Percentiles rank a stretch among this genome's conserved stretches.
Evolutionary conservation across 53 echinoderm and acorn worm species (phyloP).

Genomic region (Echinometra lucunter): DNA sequence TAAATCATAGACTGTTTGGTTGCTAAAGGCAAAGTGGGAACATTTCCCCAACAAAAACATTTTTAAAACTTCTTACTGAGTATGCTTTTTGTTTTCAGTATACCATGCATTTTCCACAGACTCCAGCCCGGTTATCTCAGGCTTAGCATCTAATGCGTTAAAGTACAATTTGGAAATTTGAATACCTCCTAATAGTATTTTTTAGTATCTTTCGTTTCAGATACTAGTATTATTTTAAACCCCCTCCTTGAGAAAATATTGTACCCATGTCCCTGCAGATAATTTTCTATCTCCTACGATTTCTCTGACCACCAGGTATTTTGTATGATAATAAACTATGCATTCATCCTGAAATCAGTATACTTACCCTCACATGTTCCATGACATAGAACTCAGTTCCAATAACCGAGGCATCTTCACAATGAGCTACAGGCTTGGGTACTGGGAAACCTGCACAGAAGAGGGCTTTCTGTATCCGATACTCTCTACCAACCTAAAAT

Average conservation of each 20-base stretch:
- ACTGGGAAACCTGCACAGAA: conserved; percentile 85
- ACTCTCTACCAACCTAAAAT: conserved; percentile 87
- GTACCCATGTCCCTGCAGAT: neutral
- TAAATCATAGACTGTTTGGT: neutral
- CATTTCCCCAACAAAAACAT: too few relatives aligned
- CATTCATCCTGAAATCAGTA: too few relatives aligned
- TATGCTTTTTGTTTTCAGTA: too few relatives aligned
- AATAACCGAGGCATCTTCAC: conserved; percentile 84
- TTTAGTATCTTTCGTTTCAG: too few relatives aligned
- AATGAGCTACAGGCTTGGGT: conserved; percentile 81
- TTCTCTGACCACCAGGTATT: neutral
- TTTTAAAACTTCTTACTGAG: too few relatives aligned
- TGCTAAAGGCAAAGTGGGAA: neutral
- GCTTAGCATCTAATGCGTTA: too few relatives aligned
- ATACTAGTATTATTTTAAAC: too few relatives aligned
- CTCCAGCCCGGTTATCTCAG: too few relatives aligned
- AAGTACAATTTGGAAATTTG: too few relatives aligned
- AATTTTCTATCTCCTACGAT: neutral
- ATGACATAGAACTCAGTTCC: conserved; percentile 96
- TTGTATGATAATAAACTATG: neutral
- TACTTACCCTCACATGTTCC: conserved; percentile 88
- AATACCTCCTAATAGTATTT: too few relatives aligned
- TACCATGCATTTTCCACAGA: too few relatives aligned
- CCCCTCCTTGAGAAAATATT: too few relatives aligned
- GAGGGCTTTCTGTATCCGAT: conserved; percentile 80